phyloP scores from a whole-genome alignment of 2,888 invertebrate genomes.

The Drosophila cognata region DNA sequence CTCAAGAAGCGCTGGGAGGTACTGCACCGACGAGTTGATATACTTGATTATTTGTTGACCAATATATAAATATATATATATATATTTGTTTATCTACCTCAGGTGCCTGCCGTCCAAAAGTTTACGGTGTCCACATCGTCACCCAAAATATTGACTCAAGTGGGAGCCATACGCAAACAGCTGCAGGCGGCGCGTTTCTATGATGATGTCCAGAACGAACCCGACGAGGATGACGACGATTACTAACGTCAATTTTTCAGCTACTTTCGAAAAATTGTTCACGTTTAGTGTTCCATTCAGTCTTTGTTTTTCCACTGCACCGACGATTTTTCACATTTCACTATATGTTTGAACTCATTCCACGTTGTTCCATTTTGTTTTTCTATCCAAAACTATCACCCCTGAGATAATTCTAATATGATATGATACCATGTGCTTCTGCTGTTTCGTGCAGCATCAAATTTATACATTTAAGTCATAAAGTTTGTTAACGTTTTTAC shows the following conservation, averaged over 20 bases:
- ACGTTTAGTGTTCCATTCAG: conserved; percentile 19
- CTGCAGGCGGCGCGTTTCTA: conserved; percentile 88
- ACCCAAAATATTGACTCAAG: conserved; percentile 87
- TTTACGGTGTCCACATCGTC: conserved; percentile 78
- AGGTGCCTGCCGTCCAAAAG: conserved; percentile 88
- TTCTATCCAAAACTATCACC: conserved; percentile 12
- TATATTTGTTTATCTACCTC: conserved; percentile 25
- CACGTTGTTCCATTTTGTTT: conserved; percentile 12
- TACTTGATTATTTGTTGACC: background rate
- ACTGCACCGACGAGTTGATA: conserved; percentile 26
- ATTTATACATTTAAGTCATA: conserved; percentile 56
- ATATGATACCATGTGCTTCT: conserved; percentile 67
- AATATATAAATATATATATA: background rate
- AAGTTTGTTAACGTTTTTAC: conserved; percentile 72
- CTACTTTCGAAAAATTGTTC: conserved; percentile 30
- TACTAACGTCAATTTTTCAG: conserved; percentile 50
- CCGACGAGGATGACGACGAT: conserved; percentile 38
- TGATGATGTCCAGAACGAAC: conserved; percentile 43
- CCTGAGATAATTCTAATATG: conserved; percentile 45
- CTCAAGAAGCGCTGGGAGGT: conserved; percentile 87
- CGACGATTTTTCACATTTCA: conserved; percentile 19
- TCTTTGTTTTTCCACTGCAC: conserved; percentile 15
- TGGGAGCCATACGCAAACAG: conserved; percentile 89
- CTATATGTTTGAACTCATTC: conserved; percentile 8
- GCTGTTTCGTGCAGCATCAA: conserved; percentile 53